Evolutionary conservation across 1,140 invertebrate species (phyloP), one percentile per base, ranked within the genome.

Genomic region (Drosophila equinoxialis): DNA sequence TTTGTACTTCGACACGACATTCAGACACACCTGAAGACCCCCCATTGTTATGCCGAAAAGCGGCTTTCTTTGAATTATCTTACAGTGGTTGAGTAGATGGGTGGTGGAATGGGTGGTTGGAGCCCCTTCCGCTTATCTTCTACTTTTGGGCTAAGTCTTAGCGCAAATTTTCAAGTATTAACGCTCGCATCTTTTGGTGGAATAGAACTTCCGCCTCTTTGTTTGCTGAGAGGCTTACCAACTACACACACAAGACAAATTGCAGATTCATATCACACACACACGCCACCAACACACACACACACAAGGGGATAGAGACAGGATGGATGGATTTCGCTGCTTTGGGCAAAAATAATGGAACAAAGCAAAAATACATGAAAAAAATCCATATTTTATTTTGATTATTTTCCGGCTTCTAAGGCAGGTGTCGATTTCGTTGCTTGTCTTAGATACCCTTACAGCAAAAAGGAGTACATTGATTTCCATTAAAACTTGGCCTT

Each of bases 311-410:
- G 33, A 68, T 8, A 65, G 26, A 65, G 14, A 37, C 41, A 74
- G 45, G 45, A 51, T 45, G 71, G 71, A 74, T 51, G 61, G 62
- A 55, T 76, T 64, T 39, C 59, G 66, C 62, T 51, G 45, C 45
- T 51, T 65, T 33, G 58, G 81, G 78, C 71, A 58, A 71, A 57
- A 68, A 51, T 51, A 51, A 51, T 51, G 59, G 68, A 79, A 83
- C 73, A 77, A 77, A 77, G 76, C 45, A 51, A 51, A 48, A 48
- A 48, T 23, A 51, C 45, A 51, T 23, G 17, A 3, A 51, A 51
- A 80, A 86, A 87, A 87, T 87, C 83, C 83, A 87, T 87, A 87
- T 87, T 87, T 87, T 87, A 89, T 89, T 87, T 87, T 87, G 84
- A 87, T 87, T 87, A 89, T 89, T 80, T 87, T 87, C 83, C 84